phyloP scores from a whole-genome alignment of 2,888 invertebrate species.

The Himalopsyche tibetana region DNA sequence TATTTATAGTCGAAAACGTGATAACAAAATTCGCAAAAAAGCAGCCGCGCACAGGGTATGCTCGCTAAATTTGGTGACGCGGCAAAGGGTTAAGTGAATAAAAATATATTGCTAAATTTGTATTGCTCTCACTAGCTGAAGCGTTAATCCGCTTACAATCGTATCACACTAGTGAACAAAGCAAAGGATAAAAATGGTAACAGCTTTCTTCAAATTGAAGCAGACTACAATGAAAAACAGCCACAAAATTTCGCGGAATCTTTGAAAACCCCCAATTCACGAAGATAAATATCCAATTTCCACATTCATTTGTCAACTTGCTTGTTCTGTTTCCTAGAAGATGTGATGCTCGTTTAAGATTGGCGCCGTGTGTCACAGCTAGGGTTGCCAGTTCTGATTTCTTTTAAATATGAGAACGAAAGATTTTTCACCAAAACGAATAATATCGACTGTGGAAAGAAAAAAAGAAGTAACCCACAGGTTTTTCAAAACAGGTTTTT shows the following conservation, averaged over 20 bases:
- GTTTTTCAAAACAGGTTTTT: too few species aligned
- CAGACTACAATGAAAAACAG: background rate
- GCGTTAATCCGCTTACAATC: background rate
- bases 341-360: background rate
- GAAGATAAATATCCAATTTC: slow-evolving; percentile 64
- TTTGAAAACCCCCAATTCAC: slow-evolving; percentile 14
- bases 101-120: too few species aligned
- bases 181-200: background rate
- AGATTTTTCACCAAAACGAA: too few species aligned
- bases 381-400: background rate
- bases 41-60: too few species aligned
- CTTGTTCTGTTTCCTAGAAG: slow-evolving; percentile 49
- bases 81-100: too few species aligned
- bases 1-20: too few species aligned
- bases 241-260: slow-evolving; percentile 20
- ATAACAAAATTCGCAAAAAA: too few species aligned
- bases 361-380: background rate
- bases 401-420: too few species aligned
- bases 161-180: background rate
- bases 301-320: slow-evolving; percentile 62
- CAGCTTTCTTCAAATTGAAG: background rate
- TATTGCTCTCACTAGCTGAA: background rate
- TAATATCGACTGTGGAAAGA: too few species aligned
- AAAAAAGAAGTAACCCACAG: too few species aligned
- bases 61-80: too few species aligned